Evolutionary conservation across 2,113 vertebrate species (phyloP).

Genomic region (Herpetotheres cachinnans): DNA sequence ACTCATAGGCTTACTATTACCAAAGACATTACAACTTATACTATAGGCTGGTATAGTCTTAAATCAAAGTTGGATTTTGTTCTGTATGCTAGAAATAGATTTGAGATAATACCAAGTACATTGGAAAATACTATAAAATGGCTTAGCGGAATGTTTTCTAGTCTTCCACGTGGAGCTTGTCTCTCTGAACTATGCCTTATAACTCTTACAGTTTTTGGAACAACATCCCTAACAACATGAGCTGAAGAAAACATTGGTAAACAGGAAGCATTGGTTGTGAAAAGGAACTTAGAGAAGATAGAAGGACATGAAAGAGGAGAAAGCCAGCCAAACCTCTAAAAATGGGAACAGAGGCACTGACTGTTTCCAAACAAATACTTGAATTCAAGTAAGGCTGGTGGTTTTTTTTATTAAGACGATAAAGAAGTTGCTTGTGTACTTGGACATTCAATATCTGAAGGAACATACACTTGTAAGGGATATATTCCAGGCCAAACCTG

Average conservation of each 20-base stretch:
- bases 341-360: background rate
- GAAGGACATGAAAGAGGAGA: background rate
- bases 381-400: background rate
- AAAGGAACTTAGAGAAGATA: background rate
- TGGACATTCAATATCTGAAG: background rate
- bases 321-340: background rate
- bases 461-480: background rate
- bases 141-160: background rate
- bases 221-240: background rate
- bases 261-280: background rate
- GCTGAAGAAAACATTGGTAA: background rate
- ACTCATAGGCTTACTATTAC: background rate
- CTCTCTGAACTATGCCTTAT: background rate
- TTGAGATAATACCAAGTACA: background rate
- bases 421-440: background rate
- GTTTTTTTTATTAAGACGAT: background rate
- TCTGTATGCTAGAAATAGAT: background rate
- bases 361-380: background rate
- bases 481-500: background rate
- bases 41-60: background rate
- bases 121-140: background rate
- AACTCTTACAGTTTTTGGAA: background rate
- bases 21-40: background rate
- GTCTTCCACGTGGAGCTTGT: background rate
- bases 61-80: background rate